A percentile compares a stretch with the other conserved stretches of the same genome.
phyloP scores from a whole-genome alignment of 1,140 invertebrate genomes.

The Trachymyrmex septentrionalis region DNA sequence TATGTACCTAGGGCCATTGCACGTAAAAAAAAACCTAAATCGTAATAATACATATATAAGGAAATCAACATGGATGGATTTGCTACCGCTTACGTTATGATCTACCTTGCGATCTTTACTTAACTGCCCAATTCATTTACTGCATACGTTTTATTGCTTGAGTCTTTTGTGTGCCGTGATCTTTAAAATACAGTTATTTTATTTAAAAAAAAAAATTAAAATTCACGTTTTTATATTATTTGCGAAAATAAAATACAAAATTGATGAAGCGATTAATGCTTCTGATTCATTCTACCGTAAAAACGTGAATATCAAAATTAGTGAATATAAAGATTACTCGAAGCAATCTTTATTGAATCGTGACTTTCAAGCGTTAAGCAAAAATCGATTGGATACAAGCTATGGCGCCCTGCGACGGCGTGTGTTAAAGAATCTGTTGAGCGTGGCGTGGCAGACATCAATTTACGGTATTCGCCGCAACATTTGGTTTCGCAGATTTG shows the following conservation, averaged over 20 bases:
- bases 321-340: neutral
- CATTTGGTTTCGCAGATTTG: neutral
- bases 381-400: constrained; percentile 1
- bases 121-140: too few relatives aligned
- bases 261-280: neutral
- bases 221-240: neutral
- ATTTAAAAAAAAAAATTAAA: neutral
- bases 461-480: constrained; percentile 2
- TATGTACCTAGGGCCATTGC: too few relatives aligned
- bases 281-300: neutral
- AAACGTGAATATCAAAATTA: neutral
- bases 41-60: too few relatives aligned
- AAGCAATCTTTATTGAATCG: constrained; percentile 20
- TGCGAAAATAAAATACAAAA: neutral
- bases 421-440: constrained; percentile 15
- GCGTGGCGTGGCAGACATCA: neutral
- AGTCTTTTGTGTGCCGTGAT: too few relatives aligned
- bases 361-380: neutral
- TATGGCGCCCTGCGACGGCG: neutral
- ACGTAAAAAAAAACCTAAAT: too few relatives aligned
- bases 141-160: too few relatives aligned
- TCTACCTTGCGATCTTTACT: too few relatives aligned
- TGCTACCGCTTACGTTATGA: too few relatives aligned
- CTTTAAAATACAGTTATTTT: neutral
- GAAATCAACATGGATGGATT: too few relatives aligned